Evolutionary conservation across 2,797 vertebrate species (phyloP).

Genomic region (Girardinus metallicus): DNA sequence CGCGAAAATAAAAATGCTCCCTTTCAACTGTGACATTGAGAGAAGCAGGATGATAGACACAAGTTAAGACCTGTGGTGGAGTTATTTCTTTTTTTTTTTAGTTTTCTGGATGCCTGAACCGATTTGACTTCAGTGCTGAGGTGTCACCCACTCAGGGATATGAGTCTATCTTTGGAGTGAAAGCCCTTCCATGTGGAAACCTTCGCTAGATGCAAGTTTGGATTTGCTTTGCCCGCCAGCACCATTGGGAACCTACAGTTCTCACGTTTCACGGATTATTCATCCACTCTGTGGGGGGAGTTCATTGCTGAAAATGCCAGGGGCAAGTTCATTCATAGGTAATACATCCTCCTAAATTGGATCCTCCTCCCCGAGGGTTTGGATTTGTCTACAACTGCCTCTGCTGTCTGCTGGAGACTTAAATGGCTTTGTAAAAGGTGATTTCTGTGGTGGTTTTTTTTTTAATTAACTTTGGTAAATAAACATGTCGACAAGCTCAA

Average conservation of each 20-base stretch:
- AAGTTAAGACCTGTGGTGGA: conserved; percentile 58
- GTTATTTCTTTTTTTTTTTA: not conserved
- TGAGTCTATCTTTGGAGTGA: conserved; percentile 39
- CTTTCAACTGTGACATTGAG: conserved; percentile 37
- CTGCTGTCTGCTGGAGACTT: conserved; percentile 61
- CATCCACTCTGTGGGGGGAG: conserved; percentile 46
- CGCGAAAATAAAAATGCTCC: conserved; percentile 62
- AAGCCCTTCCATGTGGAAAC: conserved; percentile 45
- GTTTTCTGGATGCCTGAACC: conserved; percentile 44
- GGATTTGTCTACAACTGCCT: conserved; percentile 59
- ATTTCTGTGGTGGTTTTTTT: conserved; percentile 36
- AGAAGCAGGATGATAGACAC: conserved; percentile 55
- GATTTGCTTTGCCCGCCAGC: conserved; percentile 29
- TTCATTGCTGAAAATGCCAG: conserved; percentile 58
- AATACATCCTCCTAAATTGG: conserved; percentile 62
- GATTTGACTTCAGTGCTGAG: conserved; percentile 32
- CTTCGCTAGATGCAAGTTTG: conserved; percentile 33
- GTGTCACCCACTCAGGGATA: conserved; percentile 52
- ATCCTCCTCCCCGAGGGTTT: conserved; percentile 51
- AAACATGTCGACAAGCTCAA: conserved; percentile 21
- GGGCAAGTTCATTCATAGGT: conserved; percentile 61
- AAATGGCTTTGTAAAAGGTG: conserved; percentile 69
- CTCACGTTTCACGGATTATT: conserved; percentile 64
- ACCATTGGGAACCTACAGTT: conserved; percentile 38
- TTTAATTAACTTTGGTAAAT: conserved; percentile 28